phyloP scores from a whole-genome alignment of 2,888 invertebrate genomes.

The Endotricha flammealis region DNA sequence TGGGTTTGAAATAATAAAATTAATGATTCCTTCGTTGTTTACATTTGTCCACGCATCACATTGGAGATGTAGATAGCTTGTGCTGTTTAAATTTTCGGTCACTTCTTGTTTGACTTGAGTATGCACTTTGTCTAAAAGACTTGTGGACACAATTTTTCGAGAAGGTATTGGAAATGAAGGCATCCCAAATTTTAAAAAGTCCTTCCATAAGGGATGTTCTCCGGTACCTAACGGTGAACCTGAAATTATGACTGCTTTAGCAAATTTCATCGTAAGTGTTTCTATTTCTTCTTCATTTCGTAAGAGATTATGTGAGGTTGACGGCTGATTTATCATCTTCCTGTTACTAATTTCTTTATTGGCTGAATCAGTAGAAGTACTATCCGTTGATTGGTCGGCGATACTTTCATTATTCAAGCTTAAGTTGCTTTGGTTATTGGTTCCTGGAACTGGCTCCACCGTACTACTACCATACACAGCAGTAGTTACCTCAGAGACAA shows the following conservation, averaged over 20 bases:
- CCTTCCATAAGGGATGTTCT: slow-evolving; percentile 1
- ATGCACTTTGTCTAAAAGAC: slow-evolving; percentile 1
- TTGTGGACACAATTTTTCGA: neutral
- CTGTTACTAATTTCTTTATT: too few species aligned
- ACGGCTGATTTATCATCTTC: neutral
- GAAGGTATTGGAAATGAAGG: neutral
- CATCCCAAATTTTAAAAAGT: neutral
- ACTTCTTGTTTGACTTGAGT: neutral
- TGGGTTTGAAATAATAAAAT: slow-evolving; percentile 15
- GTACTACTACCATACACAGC: neutral
- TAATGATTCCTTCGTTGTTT: slow-evolving; percentile 13
- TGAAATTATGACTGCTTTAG: neutral
- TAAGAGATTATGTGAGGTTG: neutral
- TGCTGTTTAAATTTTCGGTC: neutral
- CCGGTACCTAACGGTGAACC: neutral
- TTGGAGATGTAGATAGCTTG: neutral
- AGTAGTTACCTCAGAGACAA: neutral
- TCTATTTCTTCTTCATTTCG: neutral
- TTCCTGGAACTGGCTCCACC: neutral
- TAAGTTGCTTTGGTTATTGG: neutral
- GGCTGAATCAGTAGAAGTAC: too few species aligned
- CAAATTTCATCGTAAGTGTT: neutral
- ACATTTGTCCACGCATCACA: slow-evolving; percentile 12
- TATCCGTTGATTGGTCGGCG: too few species aligned
- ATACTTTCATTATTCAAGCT: neutral